Base-by-base conservation (phyloP, 2,888 invertebrate species). In the Stenodera caucasica region DNA sequence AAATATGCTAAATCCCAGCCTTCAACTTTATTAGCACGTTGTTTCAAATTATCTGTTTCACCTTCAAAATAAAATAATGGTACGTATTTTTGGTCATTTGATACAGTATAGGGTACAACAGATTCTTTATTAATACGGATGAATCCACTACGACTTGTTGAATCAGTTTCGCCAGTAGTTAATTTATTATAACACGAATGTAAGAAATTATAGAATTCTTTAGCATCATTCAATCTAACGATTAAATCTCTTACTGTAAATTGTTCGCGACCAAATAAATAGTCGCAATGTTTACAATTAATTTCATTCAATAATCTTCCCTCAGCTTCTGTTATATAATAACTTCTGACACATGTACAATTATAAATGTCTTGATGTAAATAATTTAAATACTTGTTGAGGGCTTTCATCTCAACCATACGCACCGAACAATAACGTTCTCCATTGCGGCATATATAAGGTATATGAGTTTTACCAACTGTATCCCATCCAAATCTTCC, bases 1-100 rank as follows among this genome's bases (percentile, higher is more conserved):
- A 96, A 83, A 80, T 96, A 96, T 0, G 94, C 92, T 68, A 95
- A 82, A 81, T 95, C 94, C 96, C 95, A 96, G 62, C 94, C 94
- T 75, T 92, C 91, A 35, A 95, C 81, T 78, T 92, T 90, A 74
- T 93, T 91, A 2, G 94, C 92, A 77, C 94, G 92, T 64, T 90
- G 85, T 78, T 92, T 92, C 32, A 95, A 83, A 82, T 92, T 93
- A 79, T 94, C 94, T n/a, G 93, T 94, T 82, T 93, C 93, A 69
- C 94, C 94, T 80, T 92, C 92, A 74, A 91, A 91, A 78, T 94
- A 95, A 80, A 94, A 94, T 55, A 96, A 81, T 14, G 96, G 96
- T 60, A 96, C 96, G 82, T 91, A 94, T 80, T 94, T 94, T 71
- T 90, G 89, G 67, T 84, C 86, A 70, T 90, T 90, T 72, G 91